Evolutionary conservation across 2,797 vertebrate species (phyloP), one percentile per base, ranked within the genome.

Genomic region (Lycodopsis pacificus): DNA sequence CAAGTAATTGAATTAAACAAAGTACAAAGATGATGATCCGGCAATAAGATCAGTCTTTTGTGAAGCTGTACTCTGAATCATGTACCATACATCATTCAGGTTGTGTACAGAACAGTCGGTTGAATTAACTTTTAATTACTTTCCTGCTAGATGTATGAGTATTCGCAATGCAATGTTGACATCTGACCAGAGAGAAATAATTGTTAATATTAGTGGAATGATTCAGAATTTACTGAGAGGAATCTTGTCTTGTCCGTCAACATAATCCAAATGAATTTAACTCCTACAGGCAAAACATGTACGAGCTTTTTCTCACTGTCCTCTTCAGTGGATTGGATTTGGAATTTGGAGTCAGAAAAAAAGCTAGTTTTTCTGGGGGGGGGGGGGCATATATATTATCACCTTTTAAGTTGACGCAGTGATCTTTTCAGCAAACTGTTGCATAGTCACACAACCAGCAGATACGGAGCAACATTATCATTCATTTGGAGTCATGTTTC

Each of bases 1-100:
- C 20, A 59, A 77, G 71, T 90, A 75, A 89, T 75, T 83, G 1
- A 84, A 83, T 83, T 82, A 71, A 78, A 76, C 54, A 76, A 78
- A 80, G 65, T 59, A 79, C 56, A 77, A 81, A 70, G 56, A 87
- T 61, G 58, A 58, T 58, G 54, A 70, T 76, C 57, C 7, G 9
- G 44, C 61, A 62, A 81, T 83, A 57, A 72, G 70, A 76, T 79
- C 77, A 79, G 75, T 76, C 56, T 68, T 10, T 57, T 51, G 51
- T 58, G 48, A 79, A 30, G 9, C 6, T 54, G n/a, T 51, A 4
- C 38, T 75, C 19, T 53, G 11, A 65, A 22, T 76, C 54, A 64
- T 58, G 15, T 46, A 5, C 58, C 17, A 10, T 48, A 38, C 42
- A 72, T 22, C 10, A 27, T 64, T 71, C 34, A 49, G 49, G 58